Evolutionary conservation across 2,888 invertebrate genomes (phyloP), one percentile per base, ranked within the genome.

Genomic region (Andrena dorsata): DNA sequence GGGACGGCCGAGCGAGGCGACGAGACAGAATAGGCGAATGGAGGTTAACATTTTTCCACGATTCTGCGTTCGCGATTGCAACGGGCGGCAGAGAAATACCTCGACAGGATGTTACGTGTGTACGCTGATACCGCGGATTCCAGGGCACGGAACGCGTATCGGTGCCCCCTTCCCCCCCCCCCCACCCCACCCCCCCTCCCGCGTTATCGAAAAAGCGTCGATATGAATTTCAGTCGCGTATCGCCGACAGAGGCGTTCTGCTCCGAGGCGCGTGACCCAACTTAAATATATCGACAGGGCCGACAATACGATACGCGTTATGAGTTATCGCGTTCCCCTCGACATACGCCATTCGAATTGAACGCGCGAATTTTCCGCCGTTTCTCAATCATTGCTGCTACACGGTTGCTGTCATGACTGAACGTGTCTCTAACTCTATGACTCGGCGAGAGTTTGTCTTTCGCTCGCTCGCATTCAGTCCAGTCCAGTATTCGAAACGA

Each of bases 211-310:
- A 76, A 76, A 72, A 76, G 66, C 75, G 60, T 72, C 82, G 35
- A 74, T 83, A 64, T 30, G 73, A 76, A 83, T 82, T 83, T 76
- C 66, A 32, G 60, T 83, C 83, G 83, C 76, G 83, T 82, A 83
- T 53, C 41, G 6, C 23, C 20, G 35, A 65, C 65, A 56, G 47
- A 60, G 53, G 73, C 72, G 51, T 69, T 68, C 32, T 58, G 64
- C 60, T 82, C 65, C 58, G n/a, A 60, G 7, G 65, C 65, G 61
- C 83, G 82, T 82, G 83, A 82, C 32, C 83, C 56, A 82, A 82
- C 82, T 82, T 82, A 76, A 82, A 76, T 23, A 60, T 64, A 82
- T 81, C 23, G 75, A 60, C 72, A 68, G 2, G 20, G 2, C 7
- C n/a, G 82, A 69, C 76, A 23, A 68, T 60, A 10, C 56, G 53